Percentiles rank a stretch among this genome's conserved stretches.
phyloP scores from a whole-genome alignment of 2,888 invertebrate species.

The Ophion ventricosus region DNA sequence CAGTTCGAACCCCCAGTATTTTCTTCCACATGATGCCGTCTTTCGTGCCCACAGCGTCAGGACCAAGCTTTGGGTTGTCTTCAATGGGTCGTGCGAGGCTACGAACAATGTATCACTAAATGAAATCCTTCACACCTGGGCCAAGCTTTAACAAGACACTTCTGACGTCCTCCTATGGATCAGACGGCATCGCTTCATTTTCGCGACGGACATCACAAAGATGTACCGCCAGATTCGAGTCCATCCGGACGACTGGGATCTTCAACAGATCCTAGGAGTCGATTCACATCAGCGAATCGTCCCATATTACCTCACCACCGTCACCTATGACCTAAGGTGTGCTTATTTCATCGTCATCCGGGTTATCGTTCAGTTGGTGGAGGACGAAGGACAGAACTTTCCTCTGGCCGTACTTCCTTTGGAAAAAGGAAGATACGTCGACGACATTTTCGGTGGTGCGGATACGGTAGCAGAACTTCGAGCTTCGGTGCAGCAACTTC shows the following conservation, averaged over 20 bases:
- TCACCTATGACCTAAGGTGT: slow-evolving; percentile 37
- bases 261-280: slow-evolving; percentile 48
- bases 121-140: slow-evolving; percentile 26
- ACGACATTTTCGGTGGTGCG: slow-evolving; percentile 23
- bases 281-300: neutral
- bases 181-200: slow-evolving; percentile 1
- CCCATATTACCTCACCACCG: slow-evolving; percentile 30
- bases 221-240: slow-evolving; percentile 12
- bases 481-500: neutral
- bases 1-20: neutral
- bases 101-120: slow-evolving; percentile 23
- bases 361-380: slow-evolving; percentile 20
- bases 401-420: slow-evolving; percentile 42
- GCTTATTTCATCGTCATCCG: slow-evolving; percentile 22
- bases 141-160: slow-evolving; percentile 17
- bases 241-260: slow-evolving; percentile 32
- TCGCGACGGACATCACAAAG: slow-evolving; percentile 35
- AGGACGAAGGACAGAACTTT: slow-evolving; percentile 49
- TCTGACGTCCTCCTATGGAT: slow-evolving; percentile 35
- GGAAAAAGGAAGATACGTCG: slow-evolving; percentile 9
- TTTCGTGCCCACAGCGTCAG: slow-evolving; percentile 1
- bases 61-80: slow-evolving; percentile 30
- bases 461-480: neutral
- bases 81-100: slow-evolving; percentile 30
- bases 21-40: neutral